Evolutionary conservation across 1,140 invertebrate species (phyloP), one percentile per base, ranked within the genome.

Genomic region (Bacillus rossius): DNA sequence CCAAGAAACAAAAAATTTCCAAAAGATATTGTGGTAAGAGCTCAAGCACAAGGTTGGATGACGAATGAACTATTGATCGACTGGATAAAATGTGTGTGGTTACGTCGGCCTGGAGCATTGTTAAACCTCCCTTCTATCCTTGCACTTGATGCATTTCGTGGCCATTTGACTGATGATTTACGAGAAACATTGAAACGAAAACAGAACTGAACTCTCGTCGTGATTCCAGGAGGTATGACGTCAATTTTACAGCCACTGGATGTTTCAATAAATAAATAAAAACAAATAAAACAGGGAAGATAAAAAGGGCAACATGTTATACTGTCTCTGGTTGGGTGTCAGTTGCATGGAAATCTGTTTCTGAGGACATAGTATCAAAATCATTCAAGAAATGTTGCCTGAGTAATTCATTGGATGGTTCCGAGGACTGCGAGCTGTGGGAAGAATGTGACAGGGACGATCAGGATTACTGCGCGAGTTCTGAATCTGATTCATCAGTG

Each of bases 161-260:
- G 56, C 4, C 56, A 61, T 47, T 14, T 52, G 8, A 61, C 60
- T 26, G 29, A 54, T 16, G 48, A 34, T 40, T 49, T 55, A 19
- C 57, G 59, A 42, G 20, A 48, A 13, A 14, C 16, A 22, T 13
- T 60, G 3, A 1, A 49, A 14, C 13, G n/a, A 26, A 41, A 26
- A 23, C 17, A 55, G 55, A 23, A 54, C 48, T 45, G 57, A 61
- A 19, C 34, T 61, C 34, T 61, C 14, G 29, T 59, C 3, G 53
- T 61, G 17, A 61, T 68, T 19, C 67, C 66, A 10, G 66, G 55
- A 29, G 66, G 65, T 8, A 59, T 68, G 41, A 72, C 65, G 7
- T 53, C 41, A 2, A 49, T 64, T 8, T 50, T 71, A 4, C 69
- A 74, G 40, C 67, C 64, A 13, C 60, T 71, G 7, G 69, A 72